Percentiles rank a stretch among this genome's conserved stretches.
Conservation (phyloP, 2,113 vertebrate genomes). For the Aviceda subcristata region DNA sequence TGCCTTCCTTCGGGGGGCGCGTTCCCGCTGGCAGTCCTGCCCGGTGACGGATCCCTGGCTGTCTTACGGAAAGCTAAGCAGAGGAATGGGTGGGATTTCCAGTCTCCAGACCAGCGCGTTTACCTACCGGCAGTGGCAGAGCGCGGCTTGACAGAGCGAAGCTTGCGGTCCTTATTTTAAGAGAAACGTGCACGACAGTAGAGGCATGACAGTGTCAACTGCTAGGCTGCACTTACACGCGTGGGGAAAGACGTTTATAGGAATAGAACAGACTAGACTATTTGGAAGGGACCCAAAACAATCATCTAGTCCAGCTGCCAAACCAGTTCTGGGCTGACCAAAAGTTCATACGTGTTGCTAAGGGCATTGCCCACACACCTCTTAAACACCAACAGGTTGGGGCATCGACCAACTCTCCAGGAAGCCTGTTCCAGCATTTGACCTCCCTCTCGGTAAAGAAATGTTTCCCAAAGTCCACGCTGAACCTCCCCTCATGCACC, state of each 20-base stretch:
- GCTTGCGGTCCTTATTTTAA: background rate
- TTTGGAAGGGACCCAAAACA: background rate
- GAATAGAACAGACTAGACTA: background rate
- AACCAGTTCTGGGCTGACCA: background rate
- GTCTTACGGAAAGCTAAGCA: background rate
- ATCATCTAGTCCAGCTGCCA: background rate
- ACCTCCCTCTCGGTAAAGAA: background rate
- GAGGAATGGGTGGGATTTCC: no score
- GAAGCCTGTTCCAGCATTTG: background rate
- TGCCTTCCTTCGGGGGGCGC: rapidly evolving
- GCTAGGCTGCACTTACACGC: rapidly evolving
- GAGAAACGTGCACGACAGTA: background rate
- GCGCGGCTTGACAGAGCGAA: background rate
- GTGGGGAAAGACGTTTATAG: no score
- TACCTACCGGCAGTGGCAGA: no score
- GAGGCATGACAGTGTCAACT: no score
- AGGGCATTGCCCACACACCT: background rate
- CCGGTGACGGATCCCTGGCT: background rate
- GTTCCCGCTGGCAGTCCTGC: background rate
- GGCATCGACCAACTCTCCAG: no score
- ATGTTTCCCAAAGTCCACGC: rapidly evolving
- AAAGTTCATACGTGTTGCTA: no score
- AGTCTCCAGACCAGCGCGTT: no score
- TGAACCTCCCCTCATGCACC: rapidly evolving
- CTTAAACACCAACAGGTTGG: no score